Conservation (phyloP, 2,888 invertebrate species). For the Lasioglossum morio region DNA sequence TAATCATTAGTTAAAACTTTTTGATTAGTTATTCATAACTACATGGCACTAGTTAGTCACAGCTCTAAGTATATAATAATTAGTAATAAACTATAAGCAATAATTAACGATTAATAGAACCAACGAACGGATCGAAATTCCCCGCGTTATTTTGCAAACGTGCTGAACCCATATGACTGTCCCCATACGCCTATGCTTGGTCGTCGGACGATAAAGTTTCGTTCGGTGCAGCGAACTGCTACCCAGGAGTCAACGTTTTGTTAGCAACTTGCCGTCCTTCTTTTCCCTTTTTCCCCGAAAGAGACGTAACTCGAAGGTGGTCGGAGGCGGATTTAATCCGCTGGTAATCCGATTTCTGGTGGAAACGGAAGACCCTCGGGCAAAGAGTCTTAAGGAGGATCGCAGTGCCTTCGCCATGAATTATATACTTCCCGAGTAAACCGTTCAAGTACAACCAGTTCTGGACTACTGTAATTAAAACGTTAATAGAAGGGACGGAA, state of each 20-base stretch:
- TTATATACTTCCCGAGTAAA: conserved; percentile 42
- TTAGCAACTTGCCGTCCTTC: conserved; percentile 39
- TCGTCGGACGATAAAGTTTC: background rate
- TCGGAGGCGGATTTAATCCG: conserved; percentile 59
- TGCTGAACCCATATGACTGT: background rate
- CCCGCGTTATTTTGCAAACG: background rate
- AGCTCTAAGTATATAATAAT: too few species aligned
- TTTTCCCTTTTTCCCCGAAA: conserved; percentile 21
- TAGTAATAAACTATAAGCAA: too few species aligned
- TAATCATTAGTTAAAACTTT: too few species aligned
- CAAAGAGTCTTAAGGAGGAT: conserved; percentile 39
- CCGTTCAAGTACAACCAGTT: background rate
- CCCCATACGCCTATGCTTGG: background rate
- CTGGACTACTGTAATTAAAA: conserved; percentile 7
- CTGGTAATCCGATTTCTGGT: conserved; percentile 64
- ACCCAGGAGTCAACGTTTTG: conserved; percentile 48
- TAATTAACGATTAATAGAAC: too few species aligned
- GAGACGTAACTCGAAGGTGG: conserved; percentile 34
- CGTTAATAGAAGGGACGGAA: background rate
- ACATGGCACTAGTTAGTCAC: too few species aligned
- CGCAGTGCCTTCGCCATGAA: conserved; percentile 37
- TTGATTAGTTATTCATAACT: too few species aligned
- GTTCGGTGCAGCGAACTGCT: background rate
- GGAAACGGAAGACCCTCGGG: conserved; percentile 43
- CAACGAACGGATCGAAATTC: background rate